phyloP scores from a whole-genome alignment of 2,888 invertebrate species.

The Coenonympha glycerion region DNA sequence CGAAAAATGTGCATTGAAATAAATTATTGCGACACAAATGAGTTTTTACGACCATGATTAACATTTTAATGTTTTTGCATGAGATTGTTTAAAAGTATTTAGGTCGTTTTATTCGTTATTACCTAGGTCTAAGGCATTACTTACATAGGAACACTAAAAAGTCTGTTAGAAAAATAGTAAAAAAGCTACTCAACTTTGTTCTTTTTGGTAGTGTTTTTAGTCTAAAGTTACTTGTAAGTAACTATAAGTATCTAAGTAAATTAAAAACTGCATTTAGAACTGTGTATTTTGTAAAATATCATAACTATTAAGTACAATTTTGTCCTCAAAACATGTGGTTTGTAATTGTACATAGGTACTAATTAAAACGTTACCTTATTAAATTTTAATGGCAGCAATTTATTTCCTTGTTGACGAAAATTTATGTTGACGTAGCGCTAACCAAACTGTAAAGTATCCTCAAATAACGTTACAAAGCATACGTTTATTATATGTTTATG shows the following conservation, averaged over 20 bases:
- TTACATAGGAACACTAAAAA: too few species aligned
- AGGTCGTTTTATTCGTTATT: neutral
- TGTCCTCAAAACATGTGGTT: neutral
- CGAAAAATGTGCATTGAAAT: neutral
- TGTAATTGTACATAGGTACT: neutral
- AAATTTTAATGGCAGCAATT: neutral
- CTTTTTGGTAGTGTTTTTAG: too few species aligned
- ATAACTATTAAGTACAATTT: neutral
- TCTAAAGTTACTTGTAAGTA: too few species aligned
- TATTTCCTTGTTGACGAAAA: slow-evolving; percentile 3
- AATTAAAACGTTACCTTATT: neutral
- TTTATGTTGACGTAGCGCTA: neutral
- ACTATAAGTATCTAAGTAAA: too few species aligned
- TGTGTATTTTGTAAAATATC: too few species aligned
- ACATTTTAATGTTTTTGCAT: slow-evolving; percentile 49
- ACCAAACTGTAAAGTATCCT: neutral
- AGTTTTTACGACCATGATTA: slow-evolving; percentile 27
- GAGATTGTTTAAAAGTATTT: slow-evolving; percentile 23
- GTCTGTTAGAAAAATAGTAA: too few species aligned
- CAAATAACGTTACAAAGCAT: neutral
- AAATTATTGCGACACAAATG: slow-evolving; percentile 33
- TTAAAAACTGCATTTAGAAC: too few species aligned
- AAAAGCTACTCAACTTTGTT: too few species aligned
- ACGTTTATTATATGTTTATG: too few species aligned
- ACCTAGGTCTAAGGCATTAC: too few species aligned